Percentiles rank a stretch among this genome's conserved stretches.
Conservation (phyloP, 2,113 vertebrate species). For the Mionectes macconnelli region DNA sequence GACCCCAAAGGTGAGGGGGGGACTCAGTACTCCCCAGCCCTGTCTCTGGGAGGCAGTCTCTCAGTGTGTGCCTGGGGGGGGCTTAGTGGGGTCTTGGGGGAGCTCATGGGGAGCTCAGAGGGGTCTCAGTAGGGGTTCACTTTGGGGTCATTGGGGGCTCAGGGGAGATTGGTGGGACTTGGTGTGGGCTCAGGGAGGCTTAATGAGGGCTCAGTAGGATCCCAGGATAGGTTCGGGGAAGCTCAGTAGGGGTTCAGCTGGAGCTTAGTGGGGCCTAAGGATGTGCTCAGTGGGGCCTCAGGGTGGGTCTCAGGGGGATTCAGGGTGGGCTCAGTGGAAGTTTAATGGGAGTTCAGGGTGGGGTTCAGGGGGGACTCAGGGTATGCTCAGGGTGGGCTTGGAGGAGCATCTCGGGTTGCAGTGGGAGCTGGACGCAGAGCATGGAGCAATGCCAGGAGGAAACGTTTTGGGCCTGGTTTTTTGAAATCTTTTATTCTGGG, state of each 20-base stretch:
- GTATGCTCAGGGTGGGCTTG: not conserved
- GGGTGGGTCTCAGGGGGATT: not conserved
- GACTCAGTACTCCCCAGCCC: not conserved
- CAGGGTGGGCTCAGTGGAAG: not conserved
- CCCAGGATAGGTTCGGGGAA: not conserved
- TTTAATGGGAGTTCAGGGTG: not conserved
- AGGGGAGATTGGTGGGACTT: not conserved
- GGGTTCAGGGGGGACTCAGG: not conserved
- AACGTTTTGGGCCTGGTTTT: not conserved
- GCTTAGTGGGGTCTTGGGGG: not conserved
- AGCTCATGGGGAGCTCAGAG: not conserved
- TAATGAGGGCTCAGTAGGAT: not conserved
- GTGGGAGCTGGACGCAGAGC: accelerated
- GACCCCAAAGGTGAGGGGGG: conserved; percentile 85
- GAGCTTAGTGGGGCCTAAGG: too few species aligned
- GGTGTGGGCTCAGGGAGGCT: not conserved
- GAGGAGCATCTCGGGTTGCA: not conserved
- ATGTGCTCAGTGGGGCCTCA: not conserved
- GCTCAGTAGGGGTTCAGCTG: not conserved
- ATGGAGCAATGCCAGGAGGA: not conserved
- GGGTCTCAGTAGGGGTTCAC: not conserved
- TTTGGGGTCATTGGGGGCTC: not conserved
- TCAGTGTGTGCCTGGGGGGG: not conserved
- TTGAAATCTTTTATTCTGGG: not conserved
- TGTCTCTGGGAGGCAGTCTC: not conserved